Evolutionary conservation across 2,797 vertebrate species (phyloP), one percentile per base, ranked within the genome.

Genomic region (Kryptopterus vitreolus): DNA sequence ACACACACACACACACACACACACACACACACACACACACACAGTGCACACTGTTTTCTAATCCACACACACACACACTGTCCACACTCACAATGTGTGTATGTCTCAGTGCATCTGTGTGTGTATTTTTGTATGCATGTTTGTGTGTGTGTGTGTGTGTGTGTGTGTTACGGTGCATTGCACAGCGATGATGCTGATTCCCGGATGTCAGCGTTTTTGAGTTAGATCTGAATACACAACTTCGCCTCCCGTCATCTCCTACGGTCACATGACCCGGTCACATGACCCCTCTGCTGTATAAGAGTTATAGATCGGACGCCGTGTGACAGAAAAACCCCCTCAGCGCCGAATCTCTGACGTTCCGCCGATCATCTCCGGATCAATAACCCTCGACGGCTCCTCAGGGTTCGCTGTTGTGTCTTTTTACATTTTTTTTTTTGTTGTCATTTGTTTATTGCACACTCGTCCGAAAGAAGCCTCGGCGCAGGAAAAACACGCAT

Each of bases 401-500:
- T 81, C 80, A 66, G 77, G 35, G 73, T 66, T 79, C 55, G 22
- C 69, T 81, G 16, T 26, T 31, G 4, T 8, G 79, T 63, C 12
- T 22, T n/a, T n/a, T n/a, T n/a, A n/a, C n/a, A n/a, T n/a, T n/a
- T 78, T 57, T 65, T 81, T 75, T 74, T 76, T 20, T 4, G 22
- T 46, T n/a, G n/a, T n/a, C 38, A 43, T 55, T 62, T 38, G 15
- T 71, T 57, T 77, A 81, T 81, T 83, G 76, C 75, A 72, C 48
- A 24, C 69, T 66, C 81, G 66, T 62, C 78, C 55, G 80, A 77
- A n/a, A 76, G 79, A 59, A 70, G 62, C 81, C 22, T 3, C 24
- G 79, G 81, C 83, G 83, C 84, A 84, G 86, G 84, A 87, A 87
- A 77, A 72, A 83, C 62, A 62, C 53, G 50, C 61, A 58, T 69